Conservation (phyloP, 2,113 vertebrate genomes). For the Ovis canadensis region DNA sequence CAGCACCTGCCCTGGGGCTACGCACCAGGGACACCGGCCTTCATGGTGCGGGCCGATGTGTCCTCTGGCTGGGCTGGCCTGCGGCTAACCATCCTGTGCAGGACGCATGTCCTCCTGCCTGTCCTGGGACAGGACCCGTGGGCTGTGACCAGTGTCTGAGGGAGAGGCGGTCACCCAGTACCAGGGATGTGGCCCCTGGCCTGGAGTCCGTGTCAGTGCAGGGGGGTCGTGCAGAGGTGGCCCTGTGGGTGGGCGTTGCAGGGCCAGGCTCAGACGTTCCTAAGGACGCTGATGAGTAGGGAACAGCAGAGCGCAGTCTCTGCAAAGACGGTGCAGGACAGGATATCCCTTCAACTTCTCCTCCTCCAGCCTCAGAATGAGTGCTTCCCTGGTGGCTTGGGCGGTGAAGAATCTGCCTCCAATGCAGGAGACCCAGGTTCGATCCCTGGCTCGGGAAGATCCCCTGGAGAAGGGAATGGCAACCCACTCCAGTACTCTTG, state of each 20-base stretch:
- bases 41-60: rapidly evolving
- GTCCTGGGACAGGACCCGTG: not conserved
- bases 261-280: not conserved
- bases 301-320: not conserved
- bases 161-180: not conserved
- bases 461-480: not conserved
- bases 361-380: not conserved
- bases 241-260: not conserved
- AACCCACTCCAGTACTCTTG: not conserved
- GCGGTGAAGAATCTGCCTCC: not conserved
- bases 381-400: not conserved
- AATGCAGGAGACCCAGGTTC: not conserved
- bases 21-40: not conserved
- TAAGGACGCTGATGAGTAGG: not conserved
- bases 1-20: not conserved
- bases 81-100: not conserved
- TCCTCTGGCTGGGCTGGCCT: not conserved
- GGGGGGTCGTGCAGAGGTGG: not conserved
- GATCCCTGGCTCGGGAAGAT: not conserved
- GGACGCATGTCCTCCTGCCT: not conserved
- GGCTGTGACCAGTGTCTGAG: not conserved
- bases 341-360: not conserved
- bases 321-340: not conserved
- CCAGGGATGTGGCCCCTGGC: not conserved
- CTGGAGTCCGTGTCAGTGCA: not conserved